Base-by-base conservation (phyloP, 2,888 invertebrate species). In the Clitarchus hookeri region DNA sequence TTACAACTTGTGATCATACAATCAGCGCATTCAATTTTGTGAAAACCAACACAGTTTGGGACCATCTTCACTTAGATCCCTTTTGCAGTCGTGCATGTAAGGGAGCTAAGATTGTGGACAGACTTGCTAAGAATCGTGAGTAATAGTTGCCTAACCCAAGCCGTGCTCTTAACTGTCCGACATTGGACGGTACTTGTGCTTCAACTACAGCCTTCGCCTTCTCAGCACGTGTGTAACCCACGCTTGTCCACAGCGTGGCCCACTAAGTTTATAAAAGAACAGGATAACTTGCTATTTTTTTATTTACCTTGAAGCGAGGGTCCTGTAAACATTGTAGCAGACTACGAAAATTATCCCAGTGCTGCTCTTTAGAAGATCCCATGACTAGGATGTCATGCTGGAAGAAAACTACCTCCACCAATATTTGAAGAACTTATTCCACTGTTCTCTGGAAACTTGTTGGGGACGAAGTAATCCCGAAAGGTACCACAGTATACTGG, bases 121-220 rank as follows among this genome's bases (percentile, higher is more conserved):
- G 54, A 84, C 53, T 65, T 26, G 84, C 84, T 19, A 86, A 19
- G 77, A 86, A 86, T 19, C 54, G 13, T 16, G 80, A 26, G n/a
- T 86, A 85, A 54, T 85, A 86, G 4, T 86, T 83, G 4, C 85
- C 77, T 65, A 86, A 48, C 12, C 85, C 86, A 27, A 85, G 27
- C 44, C 79, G 82, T 48, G 26, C 82, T 44, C 65, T 80, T 16
- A 86, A 25, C 25, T 65, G 54, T 84, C n/a, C n/a, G 12, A 53
- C 44, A 36, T 82, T 83, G 13, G 79, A 12, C 0, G 83, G 86
- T 54, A 26, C 36, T n/a, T n/a, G n/a, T n/a, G n/a, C n/a, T n/a
- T n/a, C n/a, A n/a, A n/a, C n/a, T n/a, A n/a, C n/a, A n/a, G n/a
- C n/a, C n/a, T n/a, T 19, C 6, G 80, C 82, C 36, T 86, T 84